A percentile compares a stretch with the other conserved stretches of the same genome.
These are phyloP conservation scores for Pandemis cinnamomeana DNA, from an alignment of 2,888 invertebrate genomes.

Conservation along the genomic window DNA sequence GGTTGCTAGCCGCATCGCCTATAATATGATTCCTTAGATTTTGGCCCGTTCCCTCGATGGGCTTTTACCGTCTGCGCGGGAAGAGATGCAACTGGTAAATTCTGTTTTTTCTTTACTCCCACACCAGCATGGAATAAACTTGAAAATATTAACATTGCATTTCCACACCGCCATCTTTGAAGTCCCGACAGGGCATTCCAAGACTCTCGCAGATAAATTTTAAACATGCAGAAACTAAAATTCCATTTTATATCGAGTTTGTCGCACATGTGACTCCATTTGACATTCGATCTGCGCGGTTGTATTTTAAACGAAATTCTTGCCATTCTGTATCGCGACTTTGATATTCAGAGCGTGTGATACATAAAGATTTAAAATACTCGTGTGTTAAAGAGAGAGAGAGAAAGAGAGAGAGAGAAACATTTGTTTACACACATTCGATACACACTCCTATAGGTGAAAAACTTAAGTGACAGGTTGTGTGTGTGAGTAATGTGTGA, in stretches of 20 bases:
- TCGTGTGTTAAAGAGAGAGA: neutral
- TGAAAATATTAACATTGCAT: neutral
- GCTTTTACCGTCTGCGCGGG: too few relatives aligned
- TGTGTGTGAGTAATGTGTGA: too few relatives aligned
- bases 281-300: slow-evolving; percentile 22
- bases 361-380: neutral
- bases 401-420: too few relatives aligned
- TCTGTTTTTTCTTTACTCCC: too few relatives aligned
- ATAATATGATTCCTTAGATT: too few relatives aligned
- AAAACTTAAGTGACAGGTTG: too few relatives aligned
- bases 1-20: too few relatives aligned
- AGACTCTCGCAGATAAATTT: neutral
- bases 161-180: neutral
- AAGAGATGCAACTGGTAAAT: too few relatives aligned
- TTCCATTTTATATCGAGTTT: slow-evolving; percentile 16
- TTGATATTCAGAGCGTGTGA: neutral
- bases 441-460: too few relatives aligned
- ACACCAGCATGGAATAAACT: neutral
- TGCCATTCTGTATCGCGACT: neutral
- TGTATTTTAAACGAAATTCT: slow-evolving; percentile 6
- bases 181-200: neutral
- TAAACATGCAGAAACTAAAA: slow-evolving; percentile 4
- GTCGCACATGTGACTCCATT: slow-evolving; percentile 17
- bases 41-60: too few relatives aligned
- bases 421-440: too few relatives aligned